Percentiles rank a stretch among this genome's conserved stretches.
These are phyloP conservation scores for Heterodera schachtii DNA, from an alignment of 1,140 invertebrate species.

Conservation along the genomic window DNA sequence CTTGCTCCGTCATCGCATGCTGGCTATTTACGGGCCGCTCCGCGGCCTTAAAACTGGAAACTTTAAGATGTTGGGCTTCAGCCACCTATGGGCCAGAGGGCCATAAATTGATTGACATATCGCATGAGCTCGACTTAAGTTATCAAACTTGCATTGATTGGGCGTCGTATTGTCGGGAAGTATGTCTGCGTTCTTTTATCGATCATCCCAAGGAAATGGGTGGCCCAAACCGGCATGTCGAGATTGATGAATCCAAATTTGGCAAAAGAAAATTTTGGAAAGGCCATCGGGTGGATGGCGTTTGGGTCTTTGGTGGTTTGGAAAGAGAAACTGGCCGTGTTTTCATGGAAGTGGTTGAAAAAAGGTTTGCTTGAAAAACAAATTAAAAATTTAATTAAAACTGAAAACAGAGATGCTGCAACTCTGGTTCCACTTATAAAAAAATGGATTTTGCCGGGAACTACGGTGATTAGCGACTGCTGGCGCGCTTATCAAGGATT, in stretches of 20 bases:
- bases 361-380: not conserved
- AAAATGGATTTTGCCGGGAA: conserved; percentile 1
- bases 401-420: not conserved
- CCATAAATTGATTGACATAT: not conserved
- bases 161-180: conserved; percentile 2
- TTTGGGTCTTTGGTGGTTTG: conserved; percentile 16
- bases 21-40: no score
- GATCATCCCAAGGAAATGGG: not conserved
- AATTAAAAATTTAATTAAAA: not conserved
- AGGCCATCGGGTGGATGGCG: conserved; percentile 4
- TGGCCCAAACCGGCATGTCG: not conserved
- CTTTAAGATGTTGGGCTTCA: not conserved
- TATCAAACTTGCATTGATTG: not conserved
- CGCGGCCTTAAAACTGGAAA: no score
- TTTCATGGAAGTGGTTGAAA: conserved; percentile 17
- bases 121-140: not conserved
- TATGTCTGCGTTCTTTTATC: not conserved
- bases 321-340: not conserved
- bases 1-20: no score
- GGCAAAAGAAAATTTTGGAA: not conserved
- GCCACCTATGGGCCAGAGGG: not conserved
- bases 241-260: conserved; percentile 14
- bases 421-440: not conserved
- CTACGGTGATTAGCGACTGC: not conserved
- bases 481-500: not conserved